These are phyloP conservation scores for Philereme transversata DNA, from an alignment of 2,888 invertebrate genomes.

Conservation along the genomic window DNA sequence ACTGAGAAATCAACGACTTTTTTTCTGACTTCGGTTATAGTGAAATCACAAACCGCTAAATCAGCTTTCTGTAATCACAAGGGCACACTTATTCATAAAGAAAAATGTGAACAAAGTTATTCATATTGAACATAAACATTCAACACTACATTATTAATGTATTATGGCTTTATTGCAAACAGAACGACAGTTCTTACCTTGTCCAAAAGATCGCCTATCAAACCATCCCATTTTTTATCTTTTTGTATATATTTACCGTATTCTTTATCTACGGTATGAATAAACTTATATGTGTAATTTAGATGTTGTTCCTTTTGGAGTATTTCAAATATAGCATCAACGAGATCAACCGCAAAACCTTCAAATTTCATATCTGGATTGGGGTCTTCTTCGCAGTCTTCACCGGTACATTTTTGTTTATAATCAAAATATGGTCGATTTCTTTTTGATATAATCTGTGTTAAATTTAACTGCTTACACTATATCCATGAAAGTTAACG, in stretches of 20 bases:
- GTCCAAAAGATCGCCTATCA: conserved; percentile 69
- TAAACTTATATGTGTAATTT: conserved; percentile 67
- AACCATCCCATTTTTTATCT: conserved; percentile 69
- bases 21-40: conserved; percentile 96
- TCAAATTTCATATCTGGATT: conserved; percentile 85
- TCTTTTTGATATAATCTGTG: conserved; percentile 85
- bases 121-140: too few relatives aligned
- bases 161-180: background rate
- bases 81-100: too few relatives aligned
- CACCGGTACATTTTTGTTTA: conserved; percentile 68
- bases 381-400: conserved; percentile 75
- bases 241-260: conserved; percentile 57
- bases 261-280: conserved; percentile 50
- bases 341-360: conserved; percentile 90
- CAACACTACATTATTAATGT: background rate
- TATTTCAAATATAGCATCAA: conserved; percentile 86
- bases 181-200: conserved; percentile 52
- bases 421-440: conserved; percentile 90
- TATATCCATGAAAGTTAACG: too few relatives aligned
- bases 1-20: conserved; percentile 96
- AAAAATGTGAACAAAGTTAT: too few relatives aligned
- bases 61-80: conserved; percentile 62
- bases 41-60: conserved; percentile 86
- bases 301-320: conserved; percentile 68
- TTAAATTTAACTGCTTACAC: background rate